Evolutionary conservation across 2,888 invertebrate genomes (phyloP).

Genomic region (Unio pictorum): DNA sequence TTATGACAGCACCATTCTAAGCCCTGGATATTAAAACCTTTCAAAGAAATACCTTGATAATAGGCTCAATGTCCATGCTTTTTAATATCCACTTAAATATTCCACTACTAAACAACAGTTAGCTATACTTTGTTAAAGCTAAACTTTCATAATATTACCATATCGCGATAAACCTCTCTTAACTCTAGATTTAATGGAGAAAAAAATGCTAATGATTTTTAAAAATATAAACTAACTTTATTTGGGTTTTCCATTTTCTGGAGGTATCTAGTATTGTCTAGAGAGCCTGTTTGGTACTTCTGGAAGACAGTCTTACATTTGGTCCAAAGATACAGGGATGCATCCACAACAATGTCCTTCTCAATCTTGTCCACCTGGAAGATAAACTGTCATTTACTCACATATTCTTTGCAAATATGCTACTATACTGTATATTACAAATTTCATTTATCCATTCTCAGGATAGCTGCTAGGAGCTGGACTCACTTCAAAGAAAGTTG

Average conservation of each 20-base stretch:
- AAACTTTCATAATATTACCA: not conserved
- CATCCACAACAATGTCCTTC: slow-evolving; percentile 69
- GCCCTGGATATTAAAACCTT: too few relatives aligned
- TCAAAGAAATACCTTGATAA: too few relatives aligned
- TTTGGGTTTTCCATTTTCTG: slow-evolving; percentile 68
- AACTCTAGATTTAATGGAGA: not conserved
- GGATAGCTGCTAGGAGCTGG: too few relatives aligned
- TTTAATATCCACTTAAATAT: too few relatives aligned
- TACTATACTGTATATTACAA: too few relatives aligned
- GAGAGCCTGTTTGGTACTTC: slow-evolving; percentile 69
- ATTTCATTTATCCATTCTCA: too few relatives aligned
- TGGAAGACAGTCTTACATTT: slow-evolving; percentile 69
- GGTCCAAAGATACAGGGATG: slow-evolving; percentile 68
- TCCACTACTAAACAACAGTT: too few relatives aligned
- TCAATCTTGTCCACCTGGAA: slow-evolving; percentile 63
- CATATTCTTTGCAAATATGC: too few relatives aligned
- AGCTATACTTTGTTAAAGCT: not conserved
- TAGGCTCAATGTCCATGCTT: too few relatives aligned
- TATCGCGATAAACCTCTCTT: not conserved
- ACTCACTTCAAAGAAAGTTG: too few relatives aligned
- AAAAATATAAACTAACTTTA: slow-evolving; percentile 52
- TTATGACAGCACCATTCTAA: too few relatives aligned
- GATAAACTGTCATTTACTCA: not conserved
- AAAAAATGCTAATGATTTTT: not conserved
- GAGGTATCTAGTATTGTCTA: slow-evolving; percentile 67